Evolutionary conservation across 2,888 invertebrate genomes (phyloP).

Genomic region (Plagodis pulveraria): DNA sequence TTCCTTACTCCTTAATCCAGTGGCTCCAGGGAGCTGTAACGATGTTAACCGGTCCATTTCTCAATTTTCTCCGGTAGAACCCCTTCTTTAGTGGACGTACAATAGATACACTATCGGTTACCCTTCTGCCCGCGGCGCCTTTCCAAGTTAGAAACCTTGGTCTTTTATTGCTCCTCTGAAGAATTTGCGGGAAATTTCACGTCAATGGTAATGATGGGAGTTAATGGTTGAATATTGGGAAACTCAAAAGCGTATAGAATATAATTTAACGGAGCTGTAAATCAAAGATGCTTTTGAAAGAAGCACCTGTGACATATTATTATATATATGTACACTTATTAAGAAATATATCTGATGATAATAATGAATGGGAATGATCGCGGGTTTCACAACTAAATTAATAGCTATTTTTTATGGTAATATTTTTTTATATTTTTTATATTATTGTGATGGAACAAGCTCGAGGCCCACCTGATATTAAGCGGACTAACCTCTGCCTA

Average conservation of each 20-base stretch:
- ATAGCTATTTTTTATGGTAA: too few species aligned
- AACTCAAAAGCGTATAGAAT: constrained; percentile 1
- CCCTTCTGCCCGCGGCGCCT: constrained; percentile 76
- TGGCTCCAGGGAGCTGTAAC: constrained; percentile 74
- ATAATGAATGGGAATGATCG: too few species aligned
- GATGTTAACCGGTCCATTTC: constrained; percentile 84
- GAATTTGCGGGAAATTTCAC: constrained; percentile 53
- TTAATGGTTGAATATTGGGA: constrained; percentile 16
- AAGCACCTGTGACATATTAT: too few species aligned
- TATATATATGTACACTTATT: too few species aligned
- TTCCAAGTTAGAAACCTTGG: constrained; percentile 58
- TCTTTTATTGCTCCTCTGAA: constrained; percentile 73
- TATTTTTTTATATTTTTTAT: too few species aligned
- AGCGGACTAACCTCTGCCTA: too few species aligned
- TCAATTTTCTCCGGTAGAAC: constrained; percentile 74
- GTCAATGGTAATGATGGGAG: constrained; percentile 33
- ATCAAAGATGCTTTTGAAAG: too few species aligned
- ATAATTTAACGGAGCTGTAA: neutral
- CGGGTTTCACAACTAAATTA: too few species aligned
- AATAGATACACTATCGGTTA: constrained; percentile 63
- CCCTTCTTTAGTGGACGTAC: constrained; percentile 73
- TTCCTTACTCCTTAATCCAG: constrained; percentile 69
- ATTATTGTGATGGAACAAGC: too few species aligned
- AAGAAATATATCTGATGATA: too few species aligned
- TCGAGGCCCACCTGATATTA: too few species aligned